Evolutionary conservation across 2,797 vertebrate genomes (phyloP).

Genomic region (Micrastur ruficollis): DNA sequence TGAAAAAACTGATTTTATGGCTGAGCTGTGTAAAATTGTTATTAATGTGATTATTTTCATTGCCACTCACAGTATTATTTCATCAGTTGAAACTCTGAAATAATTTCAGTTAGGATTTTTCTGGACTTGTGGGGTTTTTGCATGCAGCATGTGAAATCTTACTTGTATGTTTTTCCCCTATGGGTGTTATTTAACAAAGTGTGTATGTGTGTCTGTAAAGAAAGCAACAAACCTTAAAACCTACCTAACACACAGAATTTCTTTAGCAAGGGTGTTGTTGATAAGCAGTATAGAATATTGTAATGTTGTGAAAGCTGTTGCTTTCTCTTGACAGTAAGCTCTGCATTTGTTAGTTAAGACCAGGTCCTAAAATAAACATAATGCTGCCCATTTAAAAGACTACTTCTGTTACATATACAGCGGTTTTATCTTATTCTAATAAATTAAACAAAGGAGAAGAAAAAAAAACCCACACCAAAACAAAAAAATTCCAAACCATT

Average conservation of each 20-base stretch:
- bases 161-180: neutral
- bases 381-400: neutral
- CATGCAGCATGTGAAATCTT: neutral
- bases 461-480: neutral
- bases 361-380: neutral
- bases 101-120: neutral
- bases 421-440: neutral
- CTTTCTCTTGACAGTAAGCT: neutral
- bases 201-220: neutral
- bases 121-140: neutral
- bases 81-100: neutral
- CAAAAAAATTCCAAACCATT: rapidly evolving
- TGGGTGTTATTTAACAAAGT: neutral
- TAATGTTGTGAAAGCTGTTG: neutral
- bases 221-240: neutral
- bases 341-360: neutral
- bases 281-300: neutral
- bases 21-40: neutral
- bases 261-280: neutral
- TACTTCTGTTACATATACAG: neutral
- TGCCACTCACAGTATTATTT: neutral
- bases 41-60: neutral
- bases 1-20: neutral
- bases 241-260: neutral
- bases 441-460: neutral